phyloP scores from a whole-genome alignment of 2,113 vertebrate species.

The Hyperopisus bebe region DNA sequence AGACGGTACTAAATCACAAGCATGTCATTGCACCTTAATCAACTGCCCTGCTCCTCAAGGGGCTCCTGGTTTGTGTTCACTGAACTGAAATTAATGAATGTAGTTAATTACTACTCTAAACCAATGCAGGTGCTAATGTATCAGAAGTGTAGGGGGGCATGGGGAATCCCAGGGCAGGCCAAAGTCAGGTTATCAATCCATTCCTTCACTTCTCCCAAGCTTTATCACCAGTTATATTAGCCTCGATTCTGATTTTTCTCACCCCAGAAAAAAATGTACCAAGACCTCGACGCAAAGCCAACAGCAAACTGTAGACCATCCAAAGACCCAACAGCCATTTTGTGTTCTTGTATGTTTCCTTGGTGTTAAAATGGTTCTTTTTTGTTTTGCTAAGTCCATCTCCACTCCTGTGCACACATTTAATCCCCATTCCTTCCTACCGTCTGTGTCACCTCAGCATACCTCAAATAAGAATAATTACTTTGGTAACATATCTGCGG shows the following conservation, averaged over 20 bases:
- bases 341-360: not conserved
- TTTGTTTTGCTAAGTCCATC: not conserved
- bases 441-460: not conserved
- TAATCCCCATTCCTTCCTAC: not conserved
- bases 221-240: not conserved
- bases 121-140: not conserved
- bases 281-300: not conserved
- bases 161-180: not conserved
- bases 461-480: not conserved
- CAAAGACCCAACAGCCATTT: not conserved
- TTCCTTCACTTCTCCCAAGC: not conserved
- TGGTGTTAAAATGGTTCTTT: not conserved
- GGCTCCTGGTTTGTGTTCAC: not conserved
- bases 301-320: not conserved
- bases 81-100: not conserved
- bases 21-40: not conserved
- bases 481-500: not conserved
- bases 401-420: not conserved
- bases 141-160: not conserved
- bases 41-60: not conserved
- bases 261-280: not conserved
- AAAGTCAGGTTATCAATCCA: not conserved
- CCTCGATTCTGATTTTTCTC: not conserved
- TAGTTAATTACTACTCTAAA: not conserved
- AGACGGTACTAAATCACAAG: not conserved